Evolutionary conservation across 2,797 vertebrate genomes (phyloP).

Genomic region (Cichlasoma orientale): DNA sequence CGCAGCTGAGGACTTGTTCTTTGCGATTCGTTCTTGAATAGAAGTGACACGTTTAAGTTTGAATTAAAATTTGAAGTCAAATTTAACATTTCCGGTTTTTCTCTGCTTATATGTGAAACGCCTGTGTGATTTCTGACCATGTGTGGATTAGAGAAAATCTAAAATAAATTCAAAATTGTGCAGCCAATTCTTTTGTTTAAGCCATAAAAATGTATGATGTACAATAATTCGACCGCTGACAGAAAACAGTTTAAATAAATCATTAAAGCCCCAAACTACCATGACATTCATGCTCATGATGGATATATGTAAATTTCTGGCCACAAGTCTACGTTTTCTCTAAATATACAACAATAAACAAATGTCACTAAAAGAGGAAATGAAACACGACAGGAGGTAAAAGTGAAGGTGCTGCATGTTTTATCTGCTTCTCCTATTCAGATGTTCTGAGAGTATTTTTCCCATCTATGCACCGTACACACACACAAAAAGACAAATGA

Average conservation of each 20-base stretch:
- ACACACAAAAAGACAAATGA: no score
- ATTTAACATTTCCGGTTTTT: not conserved
- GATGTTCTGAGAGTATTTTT: no score
- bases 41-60: not conserved
- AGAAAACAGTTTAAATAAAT: not conserved
- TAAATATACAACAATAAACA: not conserved
- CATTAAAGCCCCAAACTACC: not conserved
- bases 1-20: not conserved
- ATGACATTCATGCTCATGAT: not conserved
- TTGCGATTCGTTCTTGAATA: fast-evolving
- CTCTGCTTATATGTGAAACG: not conserved
- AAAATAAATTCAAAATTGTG: not conserved
- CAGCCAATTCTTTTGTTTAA: not conserved
- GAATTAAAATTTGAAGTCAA: not conserved
- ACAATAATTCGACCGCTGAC: not conserved
- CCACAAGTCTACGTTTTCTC: not conserved
- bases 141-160: not conserved
- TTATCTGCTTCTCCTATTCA: not conserved
- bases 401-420: not conserved
- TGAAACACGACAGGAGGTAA: not conserved
- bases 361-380: slow-evolving; percentile 6
- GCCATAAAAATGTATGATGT: not conserved
- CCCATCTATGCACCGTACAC: no score
- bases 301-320: not conserved
- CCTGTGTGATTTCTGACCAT: not conserved